Conservation (phyloP, 2,888 invertebrate genomes). For the Leptogaster cylindrica region DNA sequence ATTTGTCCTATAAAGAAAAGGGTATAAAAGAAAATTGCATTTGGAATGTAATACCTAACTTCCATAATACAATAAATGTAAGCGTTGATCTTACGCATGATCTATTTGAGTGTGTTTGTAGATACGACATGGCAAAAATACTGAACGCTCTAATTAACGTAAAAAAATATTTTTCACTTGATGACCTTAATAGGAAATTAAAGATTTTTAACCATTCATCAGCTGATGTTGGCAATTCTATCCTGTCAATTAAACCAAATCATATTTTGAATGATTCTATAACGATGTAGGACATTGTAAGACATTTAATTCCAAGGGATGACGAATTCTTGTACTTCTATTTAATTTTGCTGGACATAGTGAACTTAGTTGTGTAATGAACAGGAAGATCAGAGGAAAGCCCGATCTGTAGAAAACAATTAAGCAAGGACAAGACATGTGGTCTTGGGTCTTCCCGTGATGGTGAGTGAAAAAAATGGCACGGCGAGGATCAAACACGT, state of each 20-base stretch:
- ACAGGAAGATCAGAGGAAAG: too few species aligned
- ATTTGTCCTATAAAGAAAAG: background rate
- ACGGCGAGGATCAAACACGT: too few species aligned
- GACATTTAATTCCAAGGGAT: background rate
- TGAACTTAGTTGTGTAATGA: too few species aligned
- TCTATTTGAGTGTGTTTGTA: background rate
- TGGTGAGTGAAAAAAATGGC: too few species aligned
- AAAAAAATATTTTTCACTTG: background rate
- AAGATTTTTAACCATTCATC: background rate
- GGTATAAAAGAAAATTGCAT: background rate
- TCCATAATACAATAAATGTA: background rate
- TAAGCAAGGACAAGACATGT: too few species aligned
- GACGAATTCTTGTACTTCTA: background rate
- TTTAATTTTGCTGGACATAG: background rate
- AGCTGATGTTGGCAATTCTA: background rate
- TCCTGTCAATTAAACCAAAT: background rate
- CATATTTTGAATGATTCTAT: background rate
- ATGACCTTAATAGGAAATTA: too few species aligned
- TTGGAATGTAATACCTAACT: background rate
- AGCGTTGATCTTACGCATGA: background rate
- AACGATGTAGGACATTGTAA: background rate
- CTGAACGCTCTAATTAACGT: background rate
- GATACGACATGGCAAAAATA: background rate
- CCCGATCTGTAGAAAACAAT: too few species aligned
- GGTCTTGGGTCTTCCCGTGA: too few species aligned